Base-by-base conservation (phyloP, 2,888 invertebrate species). In the Sinodicranocentrus sp. region DNA sequence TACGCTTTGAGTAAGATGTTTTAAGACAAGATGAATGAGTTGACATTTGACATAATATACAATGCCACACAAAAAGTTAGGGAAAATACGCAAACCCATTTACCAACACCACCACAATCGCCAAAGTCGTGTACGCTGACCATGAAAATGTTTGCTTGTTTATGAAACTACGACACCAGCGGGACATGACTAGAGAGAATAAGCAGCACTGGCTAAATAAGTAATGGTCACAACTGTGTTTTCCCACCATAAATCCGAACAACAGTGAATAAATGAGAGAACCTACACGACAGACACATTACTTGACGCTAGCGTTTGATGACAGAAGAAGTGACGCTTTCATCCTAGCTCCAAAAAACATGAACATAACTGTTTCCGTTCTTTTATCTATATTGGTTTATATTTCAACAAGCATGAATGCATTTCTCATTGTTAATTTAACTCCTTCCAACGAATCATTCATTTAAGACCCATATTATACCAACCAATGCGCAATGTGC, bases 211-310 rank as follows among this genome's bases (percentile, higher is more conserved):
- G 48, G 48, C n/a, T n/a, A n/a, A n/a, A n/a, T n/a, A 48, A 48
- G 3, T 15, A 19, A 52, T 52, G 19, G 19, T 2, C 19, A 19
- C 52, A 52, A 52, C 52, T 19, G 17, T 52, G 52, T 52, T 52
- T 52, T 48, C 48, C 52, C 52, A 52, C 52, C 2, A 52, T 52
- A 52, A 52, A 52, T 52, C 52, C 52, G 52, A n/a, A 52, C n/a
- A 52, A 17, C 1, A 19, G 17, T n/a, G 39, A 39, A 13, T 8
- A 39, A 39, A 39, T 39, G 39, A 13, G 13, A 8, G 39, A 13
- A 13, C 39, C 13, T 39, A 13, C 39, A 39, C 39, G 39, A 39
- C 39, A 39, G 39, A 39, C n/a, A 39, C 39, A 5, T 39, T 39
- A 39, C 13, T 39, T 13, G 39, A 5, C 13, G 13, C 39, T 8